These are phyloP conservation scores for Digitonthophagus gazella DNA, from an alignment of 2,888 invertebrate species.

Conservation along the genomic window DNA sequence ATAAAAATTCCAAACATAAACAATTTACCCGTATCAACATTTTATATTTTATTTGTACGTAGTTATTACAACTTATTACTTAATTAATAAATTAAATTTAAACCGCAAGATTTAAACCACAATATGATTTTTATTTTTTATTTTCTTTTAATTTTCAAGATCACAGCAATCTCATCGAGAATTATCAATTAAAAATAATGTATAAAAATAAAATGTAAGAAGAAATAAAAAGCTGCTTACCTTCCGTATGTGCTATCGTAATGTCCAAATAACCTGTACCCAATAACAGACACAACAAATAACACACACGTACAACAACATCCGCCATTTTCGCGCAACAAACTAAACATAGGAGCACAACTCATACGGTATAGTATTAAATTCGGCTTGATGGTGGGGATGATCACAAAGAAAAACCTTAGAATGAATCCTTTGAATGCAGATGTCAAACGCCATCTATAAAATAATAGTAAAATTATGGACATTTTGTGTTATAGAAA, in stretches of 20 bases:
- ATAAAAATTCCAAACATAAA: no score
- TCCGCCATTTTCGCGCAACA: conserved; percentile 8
- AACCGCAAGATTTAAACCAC: no score
- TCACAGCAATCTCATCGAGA: not conserved
- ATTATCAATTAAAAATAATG: not conserved
- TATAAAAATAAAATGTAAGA: not conserved
- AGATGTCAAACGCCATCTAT: not conserved
- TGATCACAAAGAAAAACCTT: not conserved
- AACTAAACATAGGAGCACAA: not conserved
- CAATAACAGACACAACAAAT: conserved; percentile 10
- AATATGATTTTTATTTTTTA: no score
- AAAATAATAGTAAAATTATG: not conserved
- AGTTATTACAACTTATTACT: not conserved
- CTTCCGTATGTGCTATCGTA: conserved; percentile 10
- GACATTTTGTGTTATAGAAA: not conserved
- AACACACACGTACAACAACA: conserved; percentile 16
- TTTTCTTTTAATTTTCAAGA: no score
- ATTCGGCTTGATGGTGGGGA: not conserved
- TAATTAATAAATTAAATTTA: no score
- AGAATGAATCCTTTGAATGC: not conserved
- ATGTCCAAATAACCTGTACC: conserved; percentile 9
- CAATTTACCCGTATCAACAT: no score
- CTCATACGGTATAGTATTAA: not conserved
- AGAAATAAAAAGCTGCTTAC: not conserved
- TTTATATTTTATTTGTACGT: no score